Evolutionary conservation across 2,113 vertebrate genomes (phyloP).

Genomic region (Morone saxatilis): DNA sequence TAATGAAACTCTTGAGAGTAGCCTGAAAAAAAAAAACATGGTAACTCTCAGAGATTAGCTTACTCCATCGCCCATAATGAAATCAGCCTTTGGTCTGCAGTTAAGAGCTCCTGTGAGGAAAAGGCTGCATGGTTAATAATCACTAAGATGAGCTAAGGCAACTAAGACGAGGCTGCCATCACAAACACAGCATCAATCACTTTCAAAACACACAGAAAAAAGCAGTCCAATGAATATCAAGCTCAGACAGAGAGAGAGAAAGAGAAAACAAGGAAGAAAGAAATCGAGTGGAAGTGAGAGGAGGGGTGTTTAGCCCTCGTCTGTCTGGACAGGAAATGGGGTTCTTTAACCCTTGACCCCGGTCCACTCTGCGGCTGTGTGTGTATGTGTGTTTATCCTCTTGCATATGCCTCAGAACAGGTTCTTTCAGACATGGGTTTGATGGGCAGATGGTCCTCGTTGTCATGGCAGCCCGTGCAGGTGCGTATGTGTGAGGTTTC

Average conservation of each 20-base stretch:
- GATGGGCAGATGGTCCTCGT: conserved; percentile 78
- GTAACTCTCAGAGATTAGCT: conserved; percentile 37
- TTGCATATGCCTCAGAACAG: conserved; percentile 59
- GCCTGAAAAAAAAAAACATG: neutral
- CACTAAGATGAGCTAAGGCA: conserved; percentile 52
- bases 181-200: conserved; percentile 61
- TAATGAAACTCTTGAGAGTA: conserved; percentile 61
- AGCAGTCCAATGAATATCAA: neutral
- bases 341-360: conserved; percentile 75
- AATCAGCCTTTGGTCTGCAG: conserved; percentile 49
- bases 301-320: conserved; percentile 58
- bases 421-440: conserved; percentile 61
- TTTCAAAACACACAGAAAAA: neutral
- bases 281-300: conserved; percentile 52
- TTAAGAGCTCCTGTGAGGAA: conserved; percentile 46
- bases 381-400: conserved; percentile 53
- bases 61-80: conserved; percentile 38
- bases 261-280: neutral
- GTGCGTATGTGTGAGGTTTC: conserved; percentile 73
- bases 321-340: conserved; percentile 83
- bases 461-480: conserved; percentile 74
- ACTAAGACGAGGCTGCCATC: conserved; percentile 14
- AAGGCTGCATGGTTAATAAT: conserved; percentile 43
- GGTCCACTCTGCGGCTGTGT: conserved; percentile 44
- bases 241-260: neutral